These are phyloP conservation scores for Gymnothorax reevesii DNA, from an alignment of 2,797 vertebrate species.

Conservation along the genomic window DNA sequence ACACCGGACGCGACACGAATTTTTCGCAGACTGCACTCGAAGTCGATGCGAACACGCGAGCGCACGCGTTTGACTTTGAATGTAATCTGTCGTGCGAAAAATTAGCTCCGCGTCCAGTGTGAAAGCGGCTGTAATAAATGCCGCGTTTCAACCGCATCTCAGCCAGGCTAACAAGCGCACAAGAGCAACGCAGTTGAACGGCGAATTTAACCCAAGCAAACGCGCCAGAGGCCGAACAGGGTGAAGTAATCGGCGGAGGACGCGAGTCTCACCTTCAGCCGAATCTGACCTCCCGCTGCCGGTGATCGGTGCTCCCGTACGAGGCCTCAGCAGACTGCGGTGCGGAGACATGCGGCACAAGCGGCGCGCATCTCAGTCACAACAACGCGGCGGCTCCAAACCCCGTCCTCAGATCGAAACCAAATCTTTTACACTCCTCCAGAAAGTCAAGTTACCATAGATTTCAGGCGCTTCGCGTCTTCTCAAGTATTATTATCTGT, in stretches of 20 bases:
- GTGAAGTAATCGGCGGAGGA: background rate
- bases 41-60: too few relatives aligned
- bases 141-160: too few relatives aligned
- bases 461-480: background rate
- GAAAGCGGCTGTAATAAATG: too few relatives aligned
- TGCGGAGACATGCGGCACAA: conserved; percentile 72
- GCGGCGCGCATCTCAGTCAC: conserved; percentile 67
- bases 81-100: too few relatives aligned
- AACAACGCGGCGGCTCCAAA: conserved; percentile 31
- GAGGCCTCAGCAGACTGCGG: conserved; percentile 64
- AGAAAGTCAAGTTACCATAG: conserved; percentile 29
- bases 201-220: too few relatives aligned
- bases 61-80: too few relatives aligned
- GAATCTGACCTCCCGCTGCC: conserved; percentile 55
- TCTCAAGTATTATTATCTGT: background rate
- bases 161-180: too few relatives aligned
- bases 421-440: conserved; percentile 63
- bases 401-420: conserved; percentile 47
- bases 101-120: too few relatives aligned
- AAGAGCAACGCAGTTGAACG: too few relatives aligned
- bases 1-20: too few relatives aligned
- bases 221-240: too few relatives aligned
- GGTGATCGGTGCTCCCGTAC: conserved; percentile 78
- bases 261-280: conserved; percentile 67
- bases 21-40: too few relatives aligned